Evolutionary conservation across 2,888 invertebrate species (phyloP), one percentile per base, ranked within the genome.

Genomic region (Hipparchia sbordonii): DNA sequence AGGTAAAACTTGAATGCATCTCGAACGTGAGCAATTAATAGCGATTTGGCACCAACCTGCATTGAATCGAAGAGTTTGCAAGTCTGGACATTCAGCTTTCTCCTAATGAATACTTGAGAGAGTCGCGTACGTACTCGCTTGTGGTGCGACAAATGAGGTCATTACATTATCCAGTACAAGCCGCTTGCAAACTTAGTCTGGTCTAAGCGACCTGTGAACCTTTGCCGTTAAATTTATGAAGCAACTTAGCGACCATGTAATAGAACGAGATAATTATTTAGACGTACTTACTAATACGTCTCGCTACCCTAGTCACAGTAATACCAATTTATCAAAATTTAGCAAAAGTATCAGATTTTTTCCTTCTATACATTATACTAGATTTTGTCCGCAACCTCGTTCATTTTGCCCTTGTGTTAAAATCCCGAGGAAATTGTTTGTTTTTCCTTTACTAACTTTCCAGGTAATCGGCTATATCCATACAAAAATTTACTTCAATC

Each of bases 41-140:
- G 80, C 77, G 82, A 83, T 84, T 85, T 83, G 83, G 86, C 85
- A 85, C 80, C 78, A 79, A 79, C 78, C 80, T 68, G 74, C 79
- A 78, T 76, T 76, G 79, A 81, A 84, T 84, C 81, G 72, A 74
- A 81, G 80, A 81, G 79, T 78, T 77, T 76, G 76, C 79, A 78
- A 81, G 77, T 80, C 80, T 78, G 79, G 79, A 79, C 80, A 79
- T 82, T 81, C 80, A 71, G 78, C 76, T 66, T 60, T 75, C 79
- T 74, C 79, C 83, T 86, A 86, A 86, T 87, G 86, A 87, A 83
- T 80, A 80, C 78, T 80, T 77, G 78, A 75, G 78, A 77, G 77
- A 76, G 78, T 65, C 75, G 76, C 76, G 77, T 77, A 79, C 78
- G 77, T 74, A 78, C 77, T 81, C 79, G 78, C 80, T 82, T 78